A percentile compares a stretch with the other conserved stretches of the same genome.
Conservation (phyloP, 1,140 invertebrate genomes). For the Leptestheria dahalacensis region DNA sequence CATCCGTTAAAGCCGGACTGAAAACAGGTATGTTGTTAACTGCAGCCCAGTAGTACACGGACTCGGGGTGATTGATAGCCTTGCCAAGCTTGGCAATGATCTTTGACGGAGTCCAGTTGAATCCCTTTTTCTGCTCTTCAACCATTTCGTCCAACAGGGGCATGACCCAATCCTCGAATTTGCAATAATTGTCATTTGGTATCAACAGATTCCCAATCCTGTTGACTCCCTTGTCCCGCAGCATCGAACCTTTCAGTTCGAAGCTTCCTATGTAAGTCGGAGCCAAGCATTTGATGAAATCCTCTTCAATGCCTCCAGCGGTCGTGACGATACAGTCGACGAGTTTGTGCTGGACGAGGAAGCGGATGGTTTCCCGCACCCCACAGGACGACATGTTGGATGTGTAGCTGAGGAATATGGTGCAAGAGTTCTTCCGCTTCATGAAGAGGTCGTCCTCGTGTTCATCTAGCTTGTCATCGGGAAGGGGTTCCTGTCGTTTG, state of each 20-base stretch:
- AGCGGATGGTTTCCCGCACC: slow-evolving; percentile 75
- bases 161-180: slow-evolving; percentile 96
- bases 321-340: slow-evolving; percentile 95
- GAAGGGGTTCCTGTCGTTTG: slow-evolving; percentile 44
- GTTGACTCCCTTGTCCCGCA: slow-evolving; percentile 83
- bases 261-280: slow-evolving; percentile 90
- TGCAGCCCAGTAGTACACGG: slow-evolving; percentile 95
- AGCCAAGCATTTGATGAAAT: slow-evolving; percentile 95
- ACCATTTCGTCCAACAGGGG: slow-evolving; percentile 86
- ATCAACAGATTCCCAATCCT: slow-evolving; percentile 94
- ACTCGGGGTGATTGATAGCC: slow-evolving; percentile 77
- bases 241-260: slow-evolving; percentile 53
- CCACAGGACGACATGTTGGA: slow-evolving; percentile 96
- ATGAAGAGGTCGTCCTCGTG: slow-evolving; percentile 67
- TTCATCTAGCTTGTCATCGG: slow-evolving; percentile 43
- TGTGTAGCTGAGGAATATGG: slow-evolving; percentile 94
- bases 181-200: slow-evolving; percentile 96
- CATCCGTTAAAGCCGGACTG: slow-evolving; percentile 95
- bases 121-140: slow-evolving; percentile 60
- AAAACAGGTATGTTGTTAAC: slow-evolving; percentile 97
- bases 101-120: slow-evolving; percentile 86
- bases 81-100: slow-evolving; percentile 68
- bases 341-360: slow-evolving; percentile 77
- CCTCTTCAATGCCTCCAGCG: slow-evolving; percentile 96
- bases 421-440: slow-evolving; percentile 62